Base-by-base conservation (phyloP, 2,888 invertebrate genomes). In the Teleogryllus oceanicus region DNA sequence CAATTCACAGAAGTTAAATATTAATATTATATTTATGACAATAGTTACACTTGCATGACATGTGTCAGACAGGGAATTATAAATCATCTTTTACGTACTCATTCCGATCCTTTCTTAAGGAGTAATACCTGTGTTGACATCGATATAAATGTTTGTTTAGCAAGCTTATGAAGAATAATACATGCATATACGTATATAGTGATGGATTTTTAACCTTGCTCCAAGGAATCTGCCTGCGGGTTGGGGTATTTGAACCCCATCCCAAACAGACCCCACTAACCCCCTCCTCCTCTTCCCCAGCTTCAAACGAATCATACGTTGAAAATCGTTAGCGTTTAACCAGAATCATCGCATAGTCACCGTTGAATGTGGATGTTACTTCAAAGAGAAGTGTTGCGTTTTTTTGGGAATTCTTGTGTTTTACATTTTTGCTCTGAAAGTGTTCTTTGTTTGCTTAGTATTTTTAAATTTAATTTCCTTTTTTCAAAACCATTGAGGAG, bases 161-260 rank as follows among this genome's bases (percentile, higher is more conserved):
- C 62, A 62, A 62, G 62, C 62, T 62, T 62, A 62, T 62, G 62
- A 62, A 62, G 62, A 62, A 62, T n/a, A 62, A 62, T 62, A 62
- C 62, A 62, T 62, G 62, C 62, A 62, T 62, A 62, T 62, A 62
- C 13, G 62, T 62, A 62, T 62, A 62, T n/a, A 62, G 62, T 62
- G 62, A 62, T 62, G 62, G 62, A 37, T 62, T 62, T 62, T 62
- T 62, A 62, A 62, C n/a, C 62, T 62, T 62, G 4, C 62, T 18
- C 62, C 37, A 8, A 37, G 37, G 37, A 37, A 37, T 37, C 37
- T 37, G 37, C 37, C 37, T 37, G 37, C 37, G 37, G 37, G 8
- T 37, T 37, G 37, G 37, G 37, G 8, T 37, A 37, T 8, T 37
- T 37, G 16, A 62, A n/a, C 4, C 62, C 62, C 62, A 62, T 62